Conservation (phyloP, 2,113 vertebrate genomes). For the Tringa solitaria region DNA sequence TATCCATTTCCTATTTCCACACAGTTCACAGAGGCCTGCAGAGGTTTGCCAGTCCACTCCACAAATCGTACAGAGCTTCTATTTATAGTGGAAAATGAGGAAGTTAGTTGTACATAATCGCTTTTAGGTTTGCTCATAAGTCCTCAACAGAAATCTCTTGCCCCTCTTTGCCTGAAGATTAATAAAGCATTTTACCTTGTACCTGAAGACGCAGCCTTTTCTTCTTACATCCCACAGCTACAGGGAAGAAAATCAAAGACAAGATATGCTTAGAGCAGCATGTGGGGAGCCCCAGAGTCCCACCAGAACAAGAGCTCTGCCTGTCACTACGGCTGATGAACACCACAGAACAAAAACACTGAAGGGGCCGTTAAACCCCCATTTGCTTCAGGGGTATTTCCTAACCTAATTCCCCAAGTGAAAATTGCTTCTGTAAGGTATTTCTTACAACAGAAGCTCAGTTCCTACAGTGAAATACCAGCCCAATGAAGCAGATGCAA, state of each 20-base stretch:
- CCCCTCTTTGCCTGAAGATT: not conserved
- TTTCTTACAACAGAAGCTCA: not conserved
- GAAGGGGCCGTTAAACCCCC: not conserved
- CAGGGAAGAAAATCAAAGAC: not conserved
- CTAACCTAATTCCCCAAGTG: not conserved
- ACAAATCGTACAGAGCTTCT: not conserved
- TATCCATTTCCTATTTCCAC: not conserved
- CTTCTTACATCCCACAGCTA: slow-evolving; percentile 96
- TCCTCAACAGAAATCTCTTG: not conserved
- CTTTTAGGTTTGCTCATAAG: not conserved
- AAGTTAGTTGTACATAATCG: not conserved
- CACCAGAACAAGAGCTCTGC: not conserved
- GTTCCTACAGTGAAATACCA: not conserved
- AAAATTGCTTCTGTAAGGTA: not conserved
- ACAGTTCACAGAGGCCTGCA: not conserved
- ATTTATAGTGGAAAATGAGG: not conserved
- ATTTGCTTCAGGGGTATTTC: not conserved
- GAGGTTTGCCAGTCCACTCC: not conserved
- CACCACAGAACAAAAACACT: not conserved
- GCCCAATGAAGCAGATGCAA: not conserved
- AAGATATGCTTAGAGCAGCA: not conserved
- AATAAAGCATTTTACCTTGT: slow-evolving; percentile 79
- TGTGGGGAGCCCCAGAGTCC: not conserved
- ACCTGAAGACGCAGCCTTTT: slow-evolving; percentile 93
- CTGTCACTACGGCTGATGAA: not conserved